These are phyloP conservation scores for Chrysogorgia sp. DNA, from an alignment of 92 coral and sea anemone genomes.

Conservation along the genomic window DNA sequence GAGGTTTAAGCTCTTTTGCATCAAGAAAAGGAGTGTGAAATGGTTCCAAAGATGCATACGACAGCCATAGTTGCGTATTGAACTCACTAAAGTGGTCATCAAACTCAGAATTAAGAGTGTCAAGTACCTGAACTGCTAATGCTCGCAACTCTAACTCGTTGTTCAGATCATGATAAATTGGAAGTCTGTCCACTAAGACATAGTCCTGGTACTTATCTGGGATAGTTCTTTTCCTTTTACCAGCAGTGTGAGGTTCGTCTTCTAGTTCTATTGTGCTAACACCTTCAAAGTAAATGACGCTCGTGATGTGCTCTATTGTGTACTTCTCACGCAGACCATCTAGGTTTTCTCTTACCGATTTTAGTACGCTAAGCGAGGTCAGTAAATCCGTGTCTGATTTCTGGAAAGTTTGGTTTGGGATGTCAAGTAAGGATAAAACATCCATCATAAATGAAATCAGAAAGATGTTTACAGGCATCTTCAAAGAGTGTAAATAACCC, in stretches of 20 bases:
- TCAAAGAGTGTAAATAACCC: slow-evolving; percentile 20
- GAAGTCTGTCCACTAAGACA: slow-evolving; percentile 1
- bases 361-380: slow-evolving; percentile 14
- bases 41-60: slow-evolving; percentile 21
- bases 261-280: not conserved
- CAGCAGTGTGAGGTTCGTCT: not conserved
- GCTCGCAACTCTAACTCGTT: slow-evolving; percentile 12
- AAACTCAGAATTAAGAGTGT: slow-evolving; percentile 27
- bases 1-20: slow-evolving; percentile 30
- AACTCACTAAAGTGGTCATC: slow-evolving; percentile 21
- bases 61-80: slow-evolving; percentile 27
- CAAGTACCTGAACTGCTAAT: slow-evolving; percentile 32
- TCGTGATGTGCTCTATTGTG: slow-evolving; percentile 26
- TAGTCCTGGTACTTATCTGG: slow-evolving; percentile 25
- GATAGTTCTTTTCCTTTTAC: slow-evolving; percentile 25
- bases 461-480: slow-evolving; percentile 31
- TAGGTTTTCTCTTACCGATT: slow-evolving; percentile 25
- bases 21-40: slow-evolving; percentile 21
- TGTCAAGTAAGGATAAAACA: slow-evolving; percentile 27
- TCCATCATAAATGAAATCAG: slow-evolving; percentile 34
- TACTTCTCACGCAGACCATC: slow-evolving; percentile 17
- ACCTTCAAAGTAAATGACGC: slow-evolving; percentile 17
- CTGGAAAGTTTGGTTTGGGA: slow-evolving; percentile 39
- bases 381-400: slow-evolving; percentile 17
- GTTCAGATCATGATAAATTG: slow-evolving; percentile 12